Conservation (phyloP, 2,888 invertebrate genomes). For the Sclerodermus sp. region DNA sequence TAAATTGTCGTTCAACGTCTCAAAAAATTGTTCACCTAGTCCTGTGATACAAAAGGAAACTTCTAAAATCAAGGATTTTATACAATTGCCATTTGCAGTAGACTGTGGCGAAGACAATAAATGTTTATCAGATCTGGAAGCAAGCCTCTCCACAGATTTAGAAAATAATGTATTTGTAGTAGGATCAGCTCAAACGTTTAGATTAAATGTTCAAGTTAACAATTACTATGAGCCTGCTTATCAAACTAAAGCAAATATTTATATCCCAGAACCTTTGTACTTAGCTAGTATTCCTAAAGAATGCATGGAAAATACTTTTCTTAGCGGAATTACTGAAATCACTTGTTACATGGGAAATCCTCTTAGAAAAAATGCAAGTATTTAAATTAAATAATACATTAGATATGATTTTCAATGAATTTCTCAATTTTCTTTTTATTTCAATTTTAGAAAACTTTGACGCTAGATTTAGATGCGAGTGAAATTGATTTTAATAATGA, state of each 20-base stretch:
- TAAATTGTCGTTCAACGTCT: not conserved
- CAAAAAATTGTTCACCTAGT: conserved; percentile 20
- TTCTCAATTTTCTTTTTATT: conserved; percentile 5
- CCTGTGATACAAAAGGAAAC: conserved; percentile 29
- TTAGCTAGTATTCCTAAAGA: conserved; percentile 33
- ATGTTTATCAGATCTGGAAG: conserved; percentile 30
- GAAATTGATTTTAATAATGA: conserved; percentile 28
- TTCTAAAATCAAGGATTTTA: conserved; percentile 29
- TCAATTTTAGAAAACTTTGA: conserved; percentile 30
- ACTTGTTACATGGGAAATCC: conserved; percentile 44
- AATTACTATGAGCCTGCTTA: conserved; percentile 45
- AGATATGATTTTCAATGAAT: too few species aligned
- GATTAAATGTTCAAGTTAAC: conserved; percentile 17
- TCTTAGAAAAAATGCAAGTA: conserved; percentile 30
- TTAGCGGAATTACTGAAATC: conserved; percentile 20
- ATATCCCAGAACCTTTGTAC: conserved; percentile 30
- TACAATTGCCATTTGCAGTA: conserved; percentile 35
- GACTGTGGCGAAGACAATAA: conserved; percentile 39
- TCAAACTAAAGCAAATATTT: conserved; percentile 28
- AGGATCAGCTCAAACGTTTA: conserved; percentile 23
- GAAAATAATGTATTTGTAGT: conserved; percentile 18
- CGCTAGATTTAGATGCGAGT: conserved; percentile 37
- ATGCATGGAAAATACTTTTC: conserved; percentile 24
- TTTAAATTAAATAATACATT: not conserved
- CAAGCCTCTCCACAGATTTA: conserved; percentile 31